Base-by-base conservation (phyloP, 2,888 invertebrate species). In the Malacosoma neustria region DNA sequence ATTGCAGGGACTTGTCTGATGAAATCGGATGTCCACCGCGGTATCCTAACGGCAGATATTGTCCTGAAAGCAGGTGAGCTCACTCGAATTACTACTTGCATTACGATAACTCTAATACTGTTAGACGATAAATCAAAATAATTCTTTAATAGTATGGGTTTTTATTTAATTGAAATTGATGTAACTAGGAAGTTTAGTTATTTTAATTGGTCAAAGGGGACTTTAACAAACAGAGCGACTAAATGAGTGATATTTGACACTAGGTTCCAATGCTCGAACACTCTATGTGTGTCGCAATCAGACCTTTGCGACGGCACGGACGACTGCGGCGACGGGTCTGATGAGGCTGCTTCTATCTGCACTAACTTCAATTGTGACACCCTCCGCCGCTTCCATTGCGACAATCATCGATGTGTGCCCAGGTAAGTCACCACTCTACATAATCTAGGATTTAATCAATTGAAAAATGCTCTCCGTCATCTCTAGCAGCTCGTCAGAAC, bases 291-390 rank as follows among this genome's bases (percentile, higher is more conserved):
- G 22, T 91, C 94, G 4, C 90, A 93, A 43, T 91, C 92, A 4
- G 97, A 97, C 81, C 87, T 96, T 9, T 98, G 98, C 72, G 98
- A 98, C 65, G 97, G 97, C 29, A 91, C 92, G 14, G 95, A 97
- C 58, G 97, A 97, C 72, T 98, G 97, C 62, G 94, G 96, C 5
- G 98, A 98, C 67, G 92, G 91, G 22, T 93, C 94, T 0, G 98
- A 98, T 66, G 98, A 98, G 73, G 90, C 91, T 29, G 82, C 92
- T 1, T 84, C 89, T 7, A 90, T 96, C 36, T 97, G 94, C 77
- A 91, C 90, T 37, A 93, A 93, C 72, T 94, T 95, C 72, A 93
- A 92, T 63, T 97, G 97, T 69, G 95, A 95, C 58, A 91, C 93
- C 0, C 75, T 93, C 41, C 88, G 93, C 31, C 87, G 95, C 48